A percentile compares a stretch with the other conserved stretches of the same genome.
Evolutionary conservation across 2,113 vertebrate species (phyloP).

Genomic region (Harpagus bidentatus): DNA sequence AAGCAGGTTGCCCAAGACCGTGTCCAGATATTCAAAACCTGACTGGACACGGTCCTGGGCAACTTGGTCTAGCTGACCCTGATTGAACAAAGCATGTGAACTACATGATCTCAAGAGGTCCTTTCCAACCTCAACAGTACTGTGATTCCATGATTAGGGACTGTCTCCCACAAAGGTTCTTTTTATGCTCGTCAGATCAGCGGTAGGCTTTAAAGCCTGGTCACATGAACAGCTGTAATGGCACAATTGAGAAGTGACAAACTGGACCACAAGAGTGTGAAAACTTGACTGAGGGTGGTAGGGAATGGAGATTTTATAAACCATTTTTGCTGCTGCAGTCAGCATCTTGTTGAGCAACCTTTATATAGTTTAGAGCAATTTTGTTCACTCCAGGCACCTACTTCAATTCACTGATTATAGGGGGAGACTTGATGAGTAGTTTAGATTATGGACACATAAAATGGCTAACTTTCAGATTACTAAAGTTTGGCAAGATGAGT

Average conservation of each 20-base stretch:
- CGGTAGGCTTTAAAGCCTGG: not conserved
- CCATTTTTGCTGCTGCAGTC: not conserved
- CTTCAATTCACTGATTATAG: not conserved
- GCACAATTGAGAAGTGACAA: not conserved
- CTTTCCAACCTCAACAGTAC: not conserved
- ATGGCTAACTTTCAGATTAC: not conserved
- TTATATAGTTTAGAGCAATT: not conserved
- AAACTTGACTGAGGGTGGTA: not conserved
- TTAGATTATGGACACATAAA: not conserved
- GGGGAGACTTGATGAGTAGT: not conserved
- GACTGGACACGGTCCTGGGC: not conserved
- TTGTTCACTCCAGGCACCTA: not conserved
- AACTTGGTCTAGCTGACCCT: not conserved
- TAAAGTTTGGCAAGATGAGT: not conserved
- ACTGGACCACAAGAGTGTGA: not conserved
- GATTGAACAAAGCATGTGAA: not conserved
- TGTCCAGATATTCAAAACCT: not conserved
- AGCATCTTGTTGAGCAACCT: not conserved
- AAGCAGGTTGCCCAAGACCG: not conserved
- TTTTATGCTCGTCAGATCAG: not conserved
- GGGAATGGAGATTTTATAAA: not conserved
- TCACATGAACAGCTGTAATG: not conserved
- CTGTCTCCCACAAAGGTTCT: not conserved
- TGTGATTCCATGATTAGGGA: not conserved
- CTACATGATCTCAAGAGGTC: not conserved